Conservation (phyloP, 2,797 vertebrate genomes). For the Pseudochaenichthys georgianus region DNA sequence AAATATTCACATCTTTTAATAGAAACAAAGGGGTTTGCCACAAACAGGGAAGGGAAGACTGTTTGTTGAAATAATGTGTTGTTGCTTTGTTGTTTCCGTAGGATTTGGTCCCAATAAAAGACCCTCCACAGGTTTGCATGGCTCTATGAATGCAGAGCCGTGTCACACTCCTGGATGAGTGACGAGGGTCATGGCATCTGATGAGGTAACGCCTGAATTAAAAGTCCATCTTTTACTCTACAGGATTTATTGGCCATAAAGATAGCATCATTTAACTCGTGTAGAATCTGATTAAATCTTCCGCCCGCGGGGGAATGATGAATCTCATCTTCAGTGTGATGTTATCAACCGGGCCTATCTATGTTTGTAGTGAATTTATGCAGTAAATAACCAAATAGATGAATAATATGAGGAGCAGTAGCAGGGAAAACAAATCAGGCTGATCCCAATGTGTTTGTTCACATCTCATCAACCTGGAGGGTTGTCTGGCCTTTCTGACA, state of each 20-base stretch:
- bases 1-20: background rate
- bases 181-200: conserved; percentile 50
- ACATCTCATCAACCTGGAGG: conserved; percentile 57
- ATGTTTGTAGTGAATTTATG: conserved; percentile 10
- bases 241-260: conserved; percentile 62
- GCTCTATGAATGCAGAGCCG: conserved; percentile 28
- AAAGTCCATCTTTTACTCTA: conserved; percentile 60
- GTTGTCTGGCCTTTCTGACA: conserved; percentile 36
- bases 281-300: conserved; percentile 55
- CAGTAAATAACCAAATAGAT: conserved; percentile 43
- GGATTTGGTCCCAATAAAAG: conserved; percentile 17
- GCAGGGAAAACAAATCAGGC: conserved; percentile 61
- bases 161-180: conserved; percentile 27
- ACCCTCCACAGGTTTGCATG: background rate
- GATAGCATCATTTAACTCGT: conserved; percentile 54
- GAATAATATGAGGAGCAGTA: conserved; percentile 41
- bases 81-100: background rate
- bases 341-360: conserved; percentile 41
- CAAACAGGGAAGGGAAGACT: background rate
- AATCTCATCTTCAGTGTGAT: conserved; percentile 53
- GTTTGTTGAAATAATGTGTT: background rate
- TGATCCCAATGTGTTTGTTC: conserved; percentile 47
- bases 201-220: conserved; percentile 62
- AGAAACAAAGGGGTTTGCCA: background rate
- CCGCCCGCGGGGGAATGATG: conserved; percentile 52